Evolutionary conservation across 2,113 vertebrate species (phyloP).

Genomic region (Rattus norvegicus): GRCr8 NC_086025.1:135760501-135761000

Average conservation of each 20-base stretch:
- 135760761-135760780: background rate
- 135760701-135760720: background rate
- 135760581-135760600: background rate
- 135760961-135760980: background rate
- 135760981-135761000: constrained; percentile 22
- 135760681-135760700: background rate
- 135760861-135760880: background rate
- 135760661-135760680: background rate
- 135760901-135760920: background rate
- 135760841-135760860: background rate
- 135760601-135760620: background rate
- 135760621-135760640: background rate
- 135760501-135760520: background rate
- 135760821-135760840: too few relatives aligned
- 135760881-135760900: background rate
- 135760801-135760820: background rate
- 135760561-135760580: constrained; percentile 1
- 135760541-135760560: background rate
- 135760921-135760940: background rate
- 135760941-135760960: background rate
- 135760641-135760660: background rate
- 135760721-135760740: constrained; percentile 16
- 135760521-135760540: constrained; percentile 1
- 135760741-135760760: constrained; percentile 55
- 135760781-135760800: constrained; percentile 28